Evolutionary conservation across 2,113 vertebrate species (phyloP).

Genomic region (Camelus bactrianus): DNA sequence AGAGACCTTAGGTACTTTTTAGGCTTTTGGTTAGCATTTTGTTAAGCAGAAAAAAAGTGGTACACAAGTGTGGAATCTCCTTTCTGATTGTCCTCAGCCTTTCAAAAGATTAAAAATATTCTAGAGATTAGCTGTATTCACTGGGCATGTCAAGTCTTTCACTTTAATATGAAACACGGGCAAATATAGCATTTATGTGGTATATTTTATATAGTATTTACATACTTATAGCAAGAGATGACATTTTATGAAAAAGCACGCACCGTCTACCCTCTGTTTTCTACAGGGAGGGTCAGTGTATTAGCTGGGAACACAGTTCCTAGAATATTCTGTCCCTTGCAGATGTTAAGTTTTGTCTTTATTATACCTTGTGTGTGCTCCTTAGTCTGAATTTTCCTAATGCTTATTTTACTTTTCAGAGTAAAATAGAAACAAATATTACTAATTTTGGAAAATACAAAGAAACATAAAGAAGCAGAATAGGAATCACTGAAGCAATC

Average conservation of each 20-base stretch:
- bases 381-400: background rate
- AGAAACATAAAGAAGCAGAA: background rate
- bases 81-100: background rate
- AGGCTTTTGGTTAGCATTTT: background rate
- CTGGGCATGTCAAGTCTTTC: background rate
- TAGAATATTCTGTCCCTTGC: background rate
- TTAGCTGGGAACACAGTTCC: background rate
- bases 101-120: background rate
- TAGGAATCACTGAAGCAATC: background rate
- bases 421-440: background rate
- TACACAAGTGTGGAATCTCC: background rate
- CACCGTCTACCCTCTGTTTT: background rate
- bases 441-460: slow-evolving; percentile 28
- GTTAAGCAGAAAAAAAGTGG: background rate
- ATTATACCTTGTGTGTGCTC: background rate
- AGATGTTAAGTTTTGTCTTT: background rate
- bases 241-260: background rate
- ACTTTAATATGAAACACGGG: background rate
- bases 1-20: background rate
- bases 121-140: background rate
- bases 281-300: background rate
- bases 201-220: background rate
- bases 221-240: background rate
- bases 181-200: background rate
- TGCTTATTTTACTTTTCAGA: background rate